These are phyloP conservation scores for Harpalus rufipes DNA, from an alignment of 2,888 invertebrate species.

Conservation along the genomic window DNA sequence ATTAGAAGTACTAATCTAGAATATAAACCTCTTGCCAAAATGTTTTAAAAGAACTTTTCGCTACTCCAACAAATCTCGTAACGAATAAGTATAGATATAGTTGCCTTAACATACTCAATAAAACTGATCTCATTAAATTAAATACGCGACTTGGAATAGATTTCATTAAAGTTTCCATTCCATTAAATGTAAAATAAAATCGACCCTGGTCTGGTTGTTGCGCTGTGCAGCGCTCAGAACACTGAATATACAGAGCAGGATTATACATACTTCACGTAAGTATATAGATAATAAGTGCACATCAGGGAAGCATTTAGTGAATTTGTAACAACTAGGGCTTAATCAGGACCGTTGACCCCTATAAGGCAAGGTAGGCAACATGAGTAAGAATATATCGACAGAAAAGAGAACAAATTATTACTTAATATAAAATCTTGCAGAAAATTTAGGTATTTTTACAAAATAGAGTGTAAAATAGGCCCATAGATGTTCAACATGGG, in stretches of 20 bases:
- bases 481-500: too few relatives aligned
- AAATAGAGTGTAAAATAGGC: too few relatives aligned
- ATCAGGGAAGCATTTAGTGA: conserved; percentile 44
- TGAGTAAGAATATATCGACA: background rate
- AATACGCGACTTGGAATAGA: conserved; percentile 60
- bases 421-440: background rate
- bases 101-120: conserved; percentile 47
- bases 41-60: background rate
- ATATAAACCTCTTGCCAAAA: background rate
- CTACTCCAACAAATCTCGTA: background rate
- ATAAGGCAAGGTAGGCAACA: background rate
- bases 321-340: conserved; percentile 26
- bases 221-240: conserved; percentile 40
- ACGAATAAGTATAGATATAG: conserved; percentile 20
- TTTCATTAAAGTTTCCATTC: conserved; percentile 63
- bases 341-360: background rate
- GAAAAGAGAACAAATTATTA: background rate
- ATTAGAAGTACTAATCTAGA: background rate
- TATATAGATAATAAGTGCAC: conserved; percentile 30
- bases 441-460: too few relatives aligned
- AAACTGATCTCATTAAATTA: conserved; percentile 61
- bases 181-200: conserved; percentile 64
- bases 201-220: conserved; percentile 55
- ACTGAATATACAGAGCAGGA: conserved; percentile 37
- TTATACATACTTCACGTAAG: conserved; percentile 41